Evolutionary conservation across 64 coral and sea anemone species (phyloP).

Genomic region (Pachyseris speciosa): DNA sequence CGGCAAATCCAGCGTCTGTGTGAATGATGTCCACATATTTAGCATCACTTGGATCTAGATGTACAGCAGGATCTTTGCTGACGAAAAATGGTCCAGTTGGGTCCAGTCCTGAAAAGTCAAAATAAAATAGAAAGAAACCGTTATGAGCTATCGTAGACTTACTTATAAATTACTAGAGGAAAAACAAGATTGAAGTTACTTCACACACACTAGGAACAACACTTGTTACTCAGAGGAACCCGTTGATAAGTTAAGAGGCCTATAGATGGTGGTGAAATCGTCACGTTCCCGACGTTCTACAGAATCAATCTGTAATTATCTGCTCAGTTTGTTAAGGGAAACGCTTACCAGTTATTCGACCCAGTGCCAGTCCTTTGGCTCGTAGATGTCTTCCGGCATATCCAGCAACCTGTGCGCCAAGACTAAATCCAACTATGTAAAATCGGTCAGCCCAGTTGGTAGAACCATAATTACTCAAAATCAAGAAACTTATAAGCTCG

Average conservation of each 20-base stretch:
- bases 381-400: slow-evolving; percentile 12
- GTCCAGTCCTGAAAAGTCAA: slow-evolving; percentile 59
- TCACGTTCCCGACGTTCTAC: too few relatives aligned
- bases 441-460: background rate
- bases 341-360: slow-evolving; percentile 54
- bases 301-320: too few relatives aligned
- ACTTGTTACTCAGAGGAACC: too few relatives aligned
- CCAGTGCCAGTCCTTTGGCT: background rate
- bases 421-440: slow-evolving; percentile 45
- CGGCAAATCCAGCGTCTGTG: slow-evolving; percentile 18
- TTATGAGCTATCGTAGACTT: background rate
- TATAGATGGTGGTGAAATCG: too few relatives aligned
- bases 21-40: slow-evolving; percentile 78
- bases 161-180: too few relatives aligned
- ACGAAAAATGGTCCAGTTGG: slow-evolving; percentile 42
- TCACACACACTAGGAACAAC: too few relatives aligned
- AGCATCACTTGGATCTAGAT: slow-evolving; percentile 77
- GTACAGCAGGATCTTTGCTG: background rate
- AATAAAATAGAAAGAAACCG: too few relatives aligned
- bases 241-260: too few relatives aligned
- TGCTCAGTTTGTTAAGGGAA: too few relatives aligned
- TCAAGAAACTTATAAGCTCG: slow-evolving; percentile 32
- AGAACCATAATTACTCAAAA: background rate
- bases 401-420: slow-evolving; percentile 42
- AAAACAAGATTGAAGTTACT: too few relatives aligned